Percentiles rank a stretch among this genome's conserved stretches.
phyloP scores from a whole-genome alignment of 1,140 invertebrate genomes.

The Sitodiplosis mosellana region DNA sequence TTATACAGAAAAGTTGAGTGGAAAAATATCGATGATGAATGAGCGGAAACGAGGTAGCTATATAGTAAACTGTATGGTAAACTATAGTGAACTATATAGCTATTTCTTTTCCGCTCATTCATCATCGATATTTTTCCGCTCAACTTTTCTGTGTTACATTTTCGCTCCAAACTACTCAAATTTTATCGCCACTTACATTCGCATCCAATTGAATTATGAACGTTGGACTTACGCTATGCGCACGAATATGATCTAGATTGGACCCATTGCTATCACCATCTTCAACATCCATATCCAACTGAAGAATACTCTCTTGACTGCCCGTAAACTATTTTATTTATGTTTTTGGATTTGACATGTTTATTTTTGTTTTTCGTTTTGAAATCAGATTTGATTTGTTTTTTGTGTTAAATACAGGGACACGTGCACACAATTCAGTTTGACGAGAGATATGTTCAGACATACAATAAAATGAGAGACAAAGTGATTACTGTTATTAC shows the following conservation, averaged over 20 bases:
- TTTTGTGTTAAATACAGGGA: conserved; percentile 5
- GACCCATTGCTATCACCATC: background rate
- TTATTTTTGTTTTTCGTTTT: too few species aligned
- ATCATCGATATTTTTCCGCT: too few species aligned
- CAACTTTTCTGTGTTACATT: too few species aligned
- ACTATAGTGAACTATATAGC: too few species aligned
- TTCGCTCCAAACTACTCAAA: too few species aligned
- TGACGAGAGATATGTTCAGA: background rate
- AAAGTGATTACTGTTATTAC: too few species aligned
- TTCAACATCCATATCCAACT: conserved; percentile 40
- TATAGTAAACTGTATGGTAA: too few species aligned
- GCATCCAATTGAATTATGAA: background rate
- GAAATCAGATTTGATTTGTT: too few species aligned
- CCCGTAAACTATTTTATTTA: conserved; percentile 35
- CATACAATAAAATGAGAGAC: background rate
- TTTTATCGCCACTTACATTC: background rate
- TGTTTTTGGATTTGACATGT: background rate
- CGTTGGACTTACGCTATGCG: background rate
- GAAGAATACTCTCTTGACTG: conserved; percentile 60
- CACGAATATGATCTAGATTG: background rate
- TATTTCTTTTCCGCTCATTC: too few species aligned
- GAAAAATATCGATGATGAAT: too few species aligned
- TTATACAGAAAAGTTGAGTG: too few species aligned
- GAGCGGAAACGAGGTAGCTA: too few species aligned
- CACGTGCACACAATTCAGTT: conserved; percentile 8